phyloP scores from a whole-genome alignment of 2,888 invertebrate species.

The Trachelus iudaicus region DNA sequence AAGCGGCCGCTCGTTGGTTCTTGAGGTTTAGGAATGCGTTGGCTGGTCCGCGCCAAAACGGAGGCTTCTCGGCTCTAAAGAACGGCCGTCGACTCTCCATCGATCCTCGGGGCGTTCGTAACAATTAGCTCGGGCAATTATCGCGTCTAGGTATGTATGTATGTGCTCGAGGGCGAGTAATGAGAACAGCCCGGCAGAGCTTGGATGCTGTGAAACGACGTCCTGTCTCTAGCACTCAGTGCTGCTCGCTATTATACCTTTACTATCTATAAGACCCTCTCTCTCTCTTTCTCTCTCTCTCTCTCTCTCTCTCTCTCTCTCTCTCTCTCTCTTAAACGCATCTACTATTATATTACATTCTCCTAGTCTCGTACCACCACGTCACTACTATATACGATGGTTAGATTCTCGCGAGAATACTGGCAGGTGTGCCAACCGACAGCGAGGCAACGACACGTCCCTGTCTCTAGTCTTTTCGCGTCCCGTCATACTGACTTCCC shows the following conservation, averaged over 20 bases:
- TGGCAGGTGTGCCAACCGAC: constrained; percentile 58
- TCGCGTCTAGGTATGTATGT: not conserved
- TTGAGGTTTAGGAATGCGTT: not conserved
- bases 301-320: constrained; percentile 4
- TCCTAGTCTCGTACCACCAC: not conserved
- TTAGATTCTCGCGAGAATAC: constrained; percentile 35
- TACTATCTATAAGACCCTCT: constrained; percentile 5
- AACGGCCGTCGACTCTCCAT: not conserved
- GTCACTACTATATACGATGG: not conserved
- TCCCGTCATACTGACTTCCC: constrained; percentile 38
- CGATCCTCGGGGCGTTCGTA: not conserved
- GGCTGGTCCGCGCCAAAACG: not conserved
- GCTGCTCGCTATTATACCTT: not conserved
- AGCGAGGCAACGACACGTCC: constrained; percentile 40
- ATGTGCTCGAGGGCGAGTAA: not conserved
- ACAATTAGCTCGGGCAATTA: not conserved
- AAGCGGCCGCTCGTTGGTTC: not conserved
- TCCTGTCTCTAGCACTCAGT: not conserved
- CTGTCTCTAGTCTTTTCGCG: constrained; percentile 41
- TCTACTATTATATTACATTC: not conserved
- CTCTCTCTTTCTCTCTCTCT: constrained; percentile 7
- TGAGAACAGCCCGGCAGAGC: not conserved
- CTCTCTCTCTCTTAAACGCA: not conserved
- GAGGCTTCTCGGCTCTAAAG: not conserved
- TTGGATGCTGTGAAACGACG: not conserved